Conservation (phyloP, 2,113 vertebrate genomes). For the Scomber scombrus region DNA sequence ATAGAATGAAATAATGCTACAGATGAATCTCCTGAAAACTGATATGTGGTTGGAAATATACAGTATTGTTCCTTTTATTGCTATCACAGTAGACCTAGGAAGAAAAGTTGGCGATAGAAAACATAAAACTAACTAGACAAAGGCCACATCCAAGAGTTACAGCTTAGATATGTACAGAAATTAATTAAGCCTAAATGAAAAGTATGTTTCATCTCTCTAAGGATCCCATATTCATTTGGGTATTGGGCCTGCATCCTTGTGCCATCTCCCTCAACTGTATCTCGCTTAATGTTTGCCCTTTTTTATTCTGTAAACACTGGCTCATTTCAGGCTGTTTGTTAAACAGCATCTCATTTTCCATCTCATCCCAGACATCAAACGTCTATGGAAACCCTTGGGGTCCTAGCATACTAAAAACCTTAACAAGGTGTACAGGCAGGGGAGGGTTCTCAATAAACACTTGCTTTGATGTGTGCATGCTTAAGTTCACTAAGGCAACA, state of each 20-base stretch:
- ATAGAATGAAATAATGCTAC: too few species aligned
- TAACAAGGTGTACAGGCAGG: conserved; percentile 67
- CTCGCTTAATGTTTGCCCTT: conserved; percentile 43
- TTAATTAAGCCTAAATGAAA: conserved; percentile 10
- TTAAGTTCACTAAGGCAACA: conserved; percentile 52
- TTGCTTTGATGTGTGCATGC: conserved; percentile 65
- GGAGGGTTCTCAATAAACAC: conserved; percentile 64
- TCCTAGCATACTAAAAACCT: conserved; percentile 50
- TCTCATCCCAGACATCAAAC: conserved; percentile 76
- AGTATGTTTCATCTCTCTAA: not conserved
- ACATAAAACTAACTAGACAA: not conserved
- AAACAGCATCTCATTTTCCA: conserved; percentile 67
- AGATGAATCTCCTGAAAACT: too few species aligned
- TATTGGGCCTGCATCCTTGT: not conserved
- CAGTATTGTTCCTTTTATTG: not conserved
- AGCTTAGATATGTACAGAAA: not conserved
- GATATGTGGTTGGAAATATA: too few species aligned
- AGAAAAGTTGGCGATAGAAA: not conserved
- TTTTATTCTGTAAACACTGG: conserved; percentile 65
- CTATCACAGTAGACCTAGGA: not conserved
- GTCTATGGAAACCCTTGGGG: conserved; percentile 53
- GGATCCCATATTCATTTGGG: conserved; percentile 1
- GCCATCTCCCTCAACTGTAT: not conserved
- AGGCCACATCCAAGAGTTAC: not conserved
- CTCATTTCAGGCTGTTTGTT: conserved; percentile 69